These are phyloP conservation scores for Propithecus perrieri DNA, from an alignment of 2,797 vertebrate genomes.

Conservation along the genomic window DNA sequence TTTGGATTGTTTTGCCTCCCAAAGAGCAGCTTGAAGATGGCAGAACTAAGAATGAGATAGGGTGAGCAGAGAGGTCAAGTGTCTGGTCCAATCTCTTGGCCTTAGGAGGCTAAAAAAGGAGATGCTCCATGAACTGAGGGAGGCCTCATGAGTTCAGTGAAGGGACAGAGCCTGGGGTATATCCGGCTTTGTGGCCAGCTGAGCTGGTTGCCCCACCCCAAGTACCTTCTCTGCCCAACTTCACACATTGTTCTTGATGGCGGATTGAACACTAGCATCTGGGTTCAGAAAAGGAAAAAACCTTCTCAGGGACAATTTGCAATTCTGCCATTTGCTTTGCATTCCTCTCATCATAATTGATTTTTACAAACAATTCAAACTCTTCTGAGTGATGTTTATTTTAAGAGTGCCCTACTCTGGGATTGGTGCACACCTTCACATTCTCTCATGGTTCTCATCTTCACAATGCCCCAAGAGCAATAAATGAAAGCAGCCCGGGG, in stretches of 20 bases:
- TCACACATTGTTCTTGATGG: neutral
- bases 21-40: neutral
- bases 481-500: neutral
- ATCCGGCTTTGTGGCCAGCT: neutral
- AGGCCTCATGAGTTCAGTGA: neutral
- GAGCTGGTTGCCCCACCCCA: neutral
- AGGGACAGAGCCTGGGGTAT: neutral
- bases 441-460: neutral
- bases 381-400: neutral
- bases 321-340: neutral
- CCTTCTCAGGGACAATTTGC: neutral
- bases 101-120: conserved; percentile 36
- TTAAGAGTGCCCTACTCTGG: neutral
- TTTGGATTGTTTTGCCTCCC: neutral
- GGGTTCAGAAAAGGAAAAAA: neutral
- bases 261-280: neutral
- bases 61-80: neutral
- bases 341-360: neutral
- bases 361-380: neutral
- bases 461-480: neutral
- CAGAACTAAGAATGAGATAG: neutral
- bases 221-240: neutral
- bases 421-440: neutral
- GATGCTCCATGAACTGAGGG: neutral
- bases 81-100: neutral